Percentiles rank a stretch among this genome's conserved stretches.
Evolutionary conservation across 2,888 invertebrate genomes (phyloP).

Genomic region (Chymomyza procnemis): DNA sequence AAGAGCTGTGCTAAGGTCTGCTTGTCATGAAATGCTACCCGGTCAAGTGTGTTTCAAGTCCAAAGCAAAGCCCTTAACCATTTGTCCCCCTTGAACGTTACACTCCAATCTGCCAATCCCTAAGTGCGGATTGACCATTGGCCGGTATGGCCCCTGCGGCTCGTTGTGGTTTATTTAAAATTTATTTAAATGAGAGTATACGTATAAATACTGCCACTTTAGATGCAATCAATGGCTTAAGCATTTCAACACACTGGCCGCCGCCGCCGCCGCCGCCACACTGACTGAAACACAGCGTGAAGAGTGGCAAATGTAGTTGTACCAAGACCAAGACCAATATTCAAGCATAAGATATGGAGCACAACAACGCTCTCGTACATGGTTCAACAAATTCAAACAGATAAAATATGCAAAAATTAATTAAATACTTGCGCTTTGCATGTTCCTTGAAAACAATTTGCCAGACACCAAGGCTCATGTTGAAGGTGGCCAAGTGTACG

Average conservation of each 20-base stretch:
- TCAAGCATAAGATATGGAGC: neutral
- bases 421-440: conserved; percentile 74
- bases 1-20: neutral
- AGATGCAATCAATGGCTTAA: conserved; percentile 72
- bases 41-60: conserved; percentile 1
- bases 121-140: conserved; percentile 27
- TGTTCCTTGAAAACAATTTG: conserved; percentile 74
- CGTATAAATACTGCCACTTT: conserved; percentile 71
- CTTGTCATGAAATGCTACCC: conserved; percentile 36
- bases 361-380: conserved; percentile 46
- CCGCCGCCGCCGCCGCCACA: no score
- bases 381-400: conserved; percentile 74
- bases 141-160: conserved; percentile 8
- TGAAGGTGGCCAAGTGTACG: conserved; percentile 66
- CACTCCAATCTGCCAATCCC: neutral
- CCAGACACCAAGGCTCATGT: conserved; percentile 75
- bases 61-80: neutral
- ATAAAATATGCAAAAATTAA: conserved; percentile 75
- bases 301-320: neutral
- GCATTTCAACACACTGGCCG: conserved; percentile 64
- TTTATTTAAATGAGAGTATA: conserved; percentile 69
- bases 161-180: conserved; percentile 61
- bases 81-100: neutral
- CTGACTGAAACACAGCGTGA: neutral
- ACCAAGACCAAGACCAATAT: no score